Percentiles rank a stretch among this genome's conserved stretches.
Evolutionary conservation across 35 echinoderm and acorn worm genomes (phyloP).

Genomic region (Anneissia japonica): DNA sequence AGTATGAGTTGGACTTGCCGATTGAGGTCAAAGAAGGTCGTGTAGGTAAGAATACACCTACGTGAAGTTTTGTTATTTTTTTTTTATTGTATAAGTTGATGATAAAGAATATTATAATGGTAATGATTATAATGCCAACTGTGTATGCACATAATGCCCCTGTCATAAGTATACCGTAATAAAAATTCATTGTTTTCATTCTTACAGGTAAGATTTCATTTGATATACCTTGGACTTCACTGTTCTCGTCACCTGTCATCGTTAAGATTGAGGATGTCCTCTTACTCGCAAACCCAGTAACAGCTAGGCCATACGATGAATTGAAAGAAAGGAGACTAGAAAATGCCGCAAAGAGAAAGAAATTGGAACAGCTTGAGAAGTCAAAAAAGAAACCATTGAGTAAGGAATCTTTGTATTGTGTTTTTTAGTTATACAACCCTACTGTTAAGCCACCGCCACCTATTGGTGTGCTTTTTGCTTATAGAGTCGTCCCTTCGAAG

Average conservation of each 20-base stretch:
- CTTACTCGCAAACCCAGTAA: slow-evolving; percentile 61
- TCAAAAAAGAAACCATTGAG: slow-evolving; percentile 37
- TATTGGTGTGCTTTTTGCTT: too few relatives aligned
- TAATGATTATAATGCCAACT: too few relatives aligned
- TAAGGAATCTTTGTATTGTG: neutral
- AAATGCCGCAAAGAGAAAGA: slow-evolving; percentile 70
- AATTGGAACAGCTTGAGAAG: slow-evolving; percentile 56
- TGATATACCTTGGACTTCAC: slow-evolving; percentile 75
- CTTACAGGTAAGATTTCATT: slow-evolving; percentile 60
- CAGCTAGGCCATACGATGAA: slow-evolving; percentile 84
- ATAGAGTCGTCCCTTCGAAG: too few relatives aligned
- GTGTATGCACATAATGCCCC: too few relatives aligned
- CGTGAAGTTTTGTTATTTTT: too few relatives aligned
- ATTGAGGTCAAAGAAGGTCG: slow-evolving; percentile 70
- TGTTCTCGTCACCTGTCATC: slow-evolving; percentile 68
- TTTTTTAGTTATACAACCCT: too few relatives aligned
- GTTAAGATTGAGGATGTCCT: slow-evolving; percentile 86
- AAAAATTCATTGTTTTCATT: neutral
- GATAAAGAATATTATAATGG: too few relatives aligned
- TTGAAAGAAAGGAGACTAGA: slow-evolving; percentile 45
- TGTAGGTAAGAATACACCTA: slow-evolving; percentile 66
- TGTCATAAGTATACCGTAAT: too few relatives aligned
- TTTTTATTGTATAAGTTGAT: too few relatives aligned
- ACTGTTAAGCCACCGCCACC: too few relatives aligned
- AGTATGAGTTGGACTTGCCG: slow-evolving; percentile 74